Evolutionary conservation across 1,140 invertebrate genomes (phyloP).

Genomic region (Orius laevigatus): DNA sequence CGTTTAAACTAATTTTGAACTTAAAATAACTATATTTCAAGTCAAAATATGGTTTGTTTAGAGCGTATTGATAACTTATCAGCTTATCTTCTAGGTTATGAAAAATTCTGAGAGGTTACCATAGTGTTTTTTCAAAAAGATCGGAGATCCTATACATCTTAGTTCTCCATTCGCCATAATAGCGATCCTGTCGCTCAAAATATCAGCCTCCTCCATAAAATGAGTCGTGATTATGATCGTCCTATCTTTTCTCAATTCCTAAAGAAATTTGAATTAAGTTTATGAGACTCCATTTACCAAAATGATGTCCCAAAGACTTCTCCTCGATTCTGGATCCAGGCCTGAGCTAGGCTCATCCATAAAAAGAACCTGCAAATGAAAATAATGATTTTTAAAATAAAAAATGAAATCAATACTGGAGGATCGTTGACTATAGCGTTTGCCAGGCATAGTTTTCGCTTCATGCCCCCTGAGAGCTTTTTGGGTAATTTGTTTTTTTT

Average conservation of each 20-base stretch:
- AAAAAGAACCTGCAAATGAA: conserved; percentile 38
- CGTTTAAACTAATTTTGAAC: too few species aligned
- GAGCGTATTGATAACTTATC: too few species aligned
- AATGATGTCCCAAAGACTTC: conserved; percentile 41
- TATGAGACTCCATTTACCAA: conserved; percentile 20
- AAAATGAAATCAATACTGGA: conserved; percentile 21
- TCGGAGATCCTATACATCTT: conserved; percentile 64
- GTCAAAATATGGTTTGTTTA: too few species aligned
- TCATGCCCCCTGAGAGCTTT: conserved; percentile 48
- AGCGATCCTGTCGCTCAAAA: conserved; percentile 79
- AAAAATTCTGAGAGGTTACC: too few species aligned
- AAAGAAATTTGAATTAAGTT: too few species aligned
- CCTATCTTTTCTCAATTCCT: conserved; percentile 6
- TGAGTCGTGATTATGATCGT: conserved; percentile 90
- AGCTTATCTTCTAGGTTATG: too few species aligned
- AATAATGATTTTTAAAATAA: not conserved
- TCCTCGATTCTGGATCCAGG: conserved; percentile 37
- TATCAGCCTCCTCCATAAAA: conserved; percentile 96
- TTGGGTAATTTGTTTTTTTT: not conserved
- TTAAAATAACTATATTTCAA: too few species aligned
- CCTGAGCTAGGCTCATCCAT: conserved; percentile 48
- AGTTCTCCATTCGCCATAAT: conserved; percentile 73
- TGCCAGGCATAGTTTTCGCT: conserved; percentile 44
- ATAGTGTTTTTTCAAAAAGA: conserved; percentile 74
- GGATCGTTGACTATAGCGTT: conserved; percentile 39